phyloP scores from a whole-genome alignment of 2,113 vertebrate genomes.

The Rhynchomys soricoides region DNA sequence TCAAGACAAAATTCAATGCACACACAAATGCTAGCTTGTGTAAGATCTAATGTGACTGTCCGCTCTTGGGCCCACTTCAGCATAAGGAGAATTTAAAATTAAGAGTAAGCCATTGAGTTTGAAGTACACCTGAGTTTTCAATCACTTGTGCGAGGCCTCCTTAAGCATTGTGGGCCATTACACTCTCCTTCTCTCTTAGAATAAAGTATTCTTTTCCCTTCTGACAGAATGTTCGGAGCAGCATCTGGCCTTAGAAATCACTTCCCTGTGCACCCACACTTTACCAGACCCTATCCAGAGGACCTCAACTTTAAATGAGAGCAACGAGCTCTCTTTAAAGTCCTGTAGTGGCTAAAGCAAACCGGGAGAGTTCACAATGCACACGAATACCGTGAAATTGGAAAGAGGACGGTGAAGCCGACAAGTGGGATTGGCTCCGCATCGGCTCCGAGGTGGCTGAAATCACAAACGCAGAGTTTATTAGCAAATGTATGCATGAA shows the following conservation, averaged over 20 bases:
- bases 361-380: not conserved
- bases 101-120: constrained; percentile 42
- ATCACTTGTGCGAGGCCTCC: not conserved
- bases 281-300: constrained; percentile 20
- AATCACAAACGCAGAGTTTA: not conserved
- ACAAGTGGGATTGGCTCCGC: not conserved
- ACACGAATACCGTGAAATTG: not conserved
- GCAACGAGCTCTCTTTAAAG: constrained; percentile 17
- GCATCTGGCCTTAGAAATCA: not conserved
- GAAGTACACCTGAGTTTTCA: constrained; percentile 46
- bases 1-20: constrained; percentile 1
- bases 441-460: constrained; percentile 17
- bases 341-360: not conserved
- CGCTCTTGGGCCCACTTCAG: not conserved
- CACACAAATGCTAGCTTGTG: not conserved
- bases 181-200: not conserved
- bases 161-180: not conserved
- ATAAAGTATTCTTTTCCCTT: constrained; percentile 29
- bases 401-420: constrained; percentile 5
- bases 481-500: not conserved
- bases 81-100: constrained; percentile 25
- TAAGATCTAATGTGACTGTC: constrained; percentile 27
- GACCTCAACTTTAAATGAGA: constrained; percentile 43
- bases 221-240: not conserved
- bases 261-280: not conserved